phyloP scores from a whole-genome alignment of 2,113 vertebrate species.

The Hylia prasina region DNA sequence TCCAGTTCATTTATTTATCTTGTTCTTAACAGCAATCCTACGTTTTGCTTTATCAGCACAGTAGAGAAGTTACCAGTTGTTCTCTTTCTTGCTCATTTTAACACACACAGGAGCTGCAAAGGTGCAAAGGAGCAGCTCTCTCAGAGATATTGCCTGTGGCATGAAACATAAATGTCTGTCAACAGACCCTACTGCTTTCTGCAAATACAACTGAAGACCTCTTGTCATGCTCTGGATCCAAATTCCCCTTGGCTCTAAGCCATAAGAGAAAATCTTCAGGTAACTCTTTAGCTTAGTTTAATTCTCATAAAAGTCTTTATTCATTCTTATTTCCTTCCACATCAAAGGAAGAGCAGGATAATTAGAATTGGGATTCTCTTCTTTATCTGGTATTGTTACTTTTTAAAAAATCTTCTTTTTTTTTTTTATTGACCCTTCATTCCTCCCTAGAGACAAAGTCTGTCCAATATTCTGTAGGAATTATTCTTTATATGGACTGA shows the following conservation, averaged over 20 bases:
- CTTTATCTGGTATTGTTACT: not conserved
- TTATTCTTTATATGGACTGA: not conserved
- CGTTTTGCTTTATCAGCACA: slow-evolving; percentile 44
- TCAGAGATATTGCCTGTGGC: not conserved
- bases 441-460: not conserved
- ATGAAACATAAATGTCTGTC: not conserved
- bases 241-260: not conserved
- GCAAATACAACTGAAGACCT: not conserved
- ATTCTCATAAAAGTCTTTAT: not conserved
- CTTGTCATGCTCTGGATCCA: not conserved
- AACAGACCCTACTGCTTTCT: not conserved
- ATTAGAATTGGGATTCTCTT: not conserved
- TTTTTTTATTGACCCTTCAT: not conserved
- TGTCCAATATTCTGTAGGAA: not conserved
- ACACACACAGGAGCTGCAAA: not conserved
- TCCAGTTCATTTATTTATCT: slow-evolving; percentile 14
- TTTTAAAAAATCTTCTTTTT: not conserved
- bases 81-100: not conserved
- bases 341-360: not conserved
- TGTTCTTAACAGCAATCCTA: not conserved
- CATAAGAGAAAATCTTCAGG: not conserved
- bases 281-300: not conserved
- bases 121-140: not conserved
- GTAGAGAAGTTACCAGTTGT: not conserved
- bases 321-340: not conserved